Base-by-base conservation (phyloP, 2,113 vertebrate species). In the Podilymbus podiceps region DNA sequence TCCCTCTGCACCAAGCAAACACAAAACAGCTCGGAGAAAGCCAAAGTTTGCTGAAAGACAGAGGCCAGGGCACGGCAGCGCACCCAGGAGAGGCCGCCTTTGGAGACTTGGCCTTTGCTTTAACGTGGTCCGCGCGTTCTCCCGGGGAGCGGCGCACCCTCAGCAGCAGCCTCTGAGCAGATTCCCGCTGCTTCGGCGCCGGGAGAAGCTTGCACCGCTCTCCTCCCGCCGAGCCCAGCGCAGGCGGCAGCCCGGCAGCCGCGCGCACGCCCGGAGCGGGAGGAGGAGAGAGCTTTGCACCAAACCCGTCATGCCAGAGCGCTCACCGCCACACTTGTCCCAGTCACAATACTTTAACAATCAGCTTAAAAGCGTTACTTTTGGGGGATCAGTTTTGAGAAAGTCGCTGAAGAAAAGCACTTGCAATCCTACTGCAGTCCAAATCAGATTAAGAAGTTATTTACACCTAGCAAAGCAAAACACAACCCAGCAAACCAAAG, bases 31-130 rank as follows among this genome's bases (percentile, higher is more conserved):
- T 6, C 2, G 1, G 71, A 5, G 2, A n/a, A 46, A 52, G 49
- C 23, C 2, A 0, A 12, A 13, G 25, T 12, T 47, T 10, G 24
- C 28, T 8, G 14, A 14, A 44, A 35, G 56, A 23, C 18, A 17
- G 23, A 38, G 11, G 18, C 58, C 22, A 5, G 0, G 2, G 35
- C 30, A 5, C 4, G 0, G 42, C 31, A 2, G 38, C 5, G 7
- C 21, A 4, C 12, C 25, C 25, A 6, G 44, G 33, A 53, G n/a
- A 53, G 23, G 46, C 49, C 16, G 49, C 68, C 50, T 63, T 8
- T 9, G 31, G n/a, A 47, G 49, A 11, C 49, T 12, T 3, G 2
- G 8, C 2, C 0, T 35, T 13, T 15, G 62, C 49, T 52, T 46
- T 40, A 31, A 13, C 11, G 1, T 5, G 40, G 23, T 20, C 55